Base-by-base conservation (phyloP, 2,888 invertebrate species). In the Dicycla oo region DNA sequence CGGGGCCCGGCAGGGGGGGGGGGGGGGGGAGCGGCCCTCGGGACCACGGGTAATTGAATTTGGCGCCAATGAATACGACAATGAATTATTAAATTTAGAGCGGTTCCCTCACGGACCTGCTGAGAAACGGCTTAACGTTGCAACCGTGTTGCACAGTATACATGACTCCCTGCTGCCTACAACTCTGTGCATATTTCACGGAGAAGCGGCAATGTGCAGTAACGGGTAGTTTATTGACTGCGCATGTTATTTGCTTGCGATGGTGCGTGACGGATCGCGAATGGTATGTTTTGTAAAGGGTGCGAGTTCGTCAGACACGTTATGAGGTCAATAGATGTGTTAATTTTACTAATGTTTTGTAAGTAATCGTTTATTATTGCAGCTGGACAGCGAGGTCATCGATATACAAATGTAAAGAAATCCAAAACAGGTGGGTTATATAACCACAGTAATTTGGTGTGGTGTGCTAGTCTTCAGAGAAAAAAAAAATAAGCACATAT, bases 61-160 rank as follows among this genome's bases (percentile, higher is more conserved):
- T 93, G 93, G 91, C 90, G 91, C 93, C 94, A 94, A 94, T 94
- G 94, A 95, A 94, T 94, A 93, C 93, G 88, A 93, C 94, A 94
- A 93, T 94, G 94, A 94, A 95, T 94, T 95, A 94, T 95, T 94
- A 94, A 94, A 94, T 94, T 93, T 93, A 88, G 90, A 91, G 86
- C 92, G 89, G 87, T 88, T 85, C 86, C 76, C 83, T 86, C 60
- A 75, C 71, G 73, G 72, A 81, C 69, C 72, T 80, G 63, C 61
- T 23, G 70, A 56, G 69, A 73, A 66, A 70, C 58, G 70, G 73
- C 69, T 71, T 66, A 75, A 61, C 62, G 84, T 80, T 78, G 75
- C 78, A 80, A 74, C 73, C 62, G 66, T 62, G 77, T 82, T 72
- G 78, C 77, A 69, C 74, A 58, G 68, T 73, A 76, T 84, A 85